Evolutionary conservation across 2,797 vertebrate genomes (phyloP).

Genomic region (Poeciliopsis infans): DNA sequence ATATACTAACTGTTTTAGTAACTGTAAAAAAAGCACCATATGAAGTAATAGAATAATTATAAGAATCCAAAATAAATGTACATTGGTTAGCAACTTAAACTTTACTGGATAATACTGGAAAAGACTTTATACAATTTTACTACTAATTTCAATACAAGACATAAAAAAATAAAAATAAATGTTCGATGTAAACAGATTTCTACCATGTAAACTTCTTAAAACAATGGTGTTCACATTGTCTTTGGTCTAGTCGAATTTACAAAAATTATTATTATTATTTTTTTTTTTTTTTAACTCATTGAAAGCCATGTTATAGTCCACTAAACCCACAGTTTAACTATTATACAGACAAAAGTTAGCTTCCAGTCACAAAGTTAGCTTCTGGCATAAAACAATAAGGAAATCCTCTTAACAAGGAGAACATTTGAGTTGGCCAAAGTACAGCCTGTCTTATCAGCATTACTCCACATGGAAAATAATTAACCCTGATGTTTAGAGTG

Average conservation of each 20-base stretch:
- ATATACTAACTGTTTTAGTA: not conserved
- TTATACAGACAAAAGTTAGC: not conserved
- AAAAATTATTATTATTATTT: not conserved
- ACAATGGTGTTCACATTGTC: not conserved
- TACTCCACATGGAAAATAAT: slow-evolving; percentile 1
- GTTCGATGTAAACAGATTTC: not conserved
- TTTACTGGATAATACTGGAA: not conserved
- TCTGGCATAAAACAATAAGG: not conserved
- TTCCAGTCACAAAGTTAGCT: not conserved
- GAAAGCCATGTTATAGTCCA: not conserved
- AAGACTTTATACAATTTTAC: not conserved
- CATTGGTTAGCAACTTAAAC: not conserved
- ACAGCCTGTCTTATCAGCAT: not conserved
- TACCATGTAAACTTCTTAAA: not conserved
- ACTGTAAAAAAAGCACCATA: not conserved
- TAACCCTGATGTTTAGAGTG: not conserved
- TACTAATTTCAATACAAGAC: not conserved
- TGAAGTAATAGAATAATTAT: not conserved
- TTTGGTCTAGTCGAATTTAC: not conserved
- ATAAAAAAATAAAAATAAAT: not conserved
- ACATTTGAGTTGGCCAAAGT: not conserved
- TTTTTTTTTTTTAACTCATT: not conserved
- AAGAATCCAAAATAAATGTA: not conserved
- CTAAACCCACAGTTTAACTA: not conserved
- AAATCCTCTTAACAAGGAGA: not conserved